Evolutionary conservation across 2,113 vertebrate genomes (phyloP), one percentile per base, ranked within the genome.

Genomic region (Bolborhynchus lineola): DNA sequence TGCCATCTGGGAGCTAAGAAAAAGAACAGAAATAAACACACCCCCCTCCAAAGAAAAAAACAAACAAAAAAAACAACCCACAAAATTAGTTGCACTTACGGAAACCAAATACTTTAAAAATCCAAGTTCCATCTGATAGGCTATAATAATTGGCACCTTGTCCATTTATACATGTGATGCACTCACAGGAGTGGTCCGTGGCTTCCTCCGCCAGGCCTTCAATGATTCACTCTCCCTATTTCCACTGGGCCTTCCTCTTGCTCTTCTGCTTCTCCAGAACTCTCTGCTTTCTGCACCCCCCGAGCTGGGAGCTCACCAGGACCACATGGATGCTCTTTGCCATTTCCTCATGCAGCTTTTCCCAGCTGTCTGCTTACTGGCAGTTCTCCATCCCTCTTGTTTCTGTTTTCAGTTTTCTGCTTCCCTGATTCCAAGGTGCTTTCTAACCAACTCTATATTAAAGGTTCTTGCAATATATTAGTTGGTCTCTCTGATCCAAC

Each of bases 1-100:
- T 97, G 71, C 96, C 96, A 95, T 94, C 92, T 96, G 96, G 93
- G 88, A 97, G 57, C 67, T 91, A 68, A 94, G 95, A 94, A 97
- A 94, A 93, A 49, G 87, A 96, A 89, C 86, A 86, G 79, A 94
- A 96, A 92, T 93, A 85, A 93, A 70, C 86, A 42, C 0, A 4
- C n/a, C 20, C 53, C 8, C 31, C 9, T 9, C 39, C 39, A 39
- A 39, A 39, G 11, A 23, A 49, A 28, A 52, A 52, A 28, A 57
- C 31, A 31, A 78, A 33, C 35, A 60, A 60, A 59, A 59, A 24
- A 59, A 70, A 72, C 13, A 55, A 60, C 4, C 0, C 60, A 52
- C 3, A 8, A 88, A 86, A 94, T 94, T 55, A 93, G 63, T 87
- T 74, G 64, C 50, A 80, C 64, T 96, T 94, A 57, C 4, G 24